Conservation (phyloP, 2,113 vertebrate species). For the Puffinus mauretanicus region DNA sequence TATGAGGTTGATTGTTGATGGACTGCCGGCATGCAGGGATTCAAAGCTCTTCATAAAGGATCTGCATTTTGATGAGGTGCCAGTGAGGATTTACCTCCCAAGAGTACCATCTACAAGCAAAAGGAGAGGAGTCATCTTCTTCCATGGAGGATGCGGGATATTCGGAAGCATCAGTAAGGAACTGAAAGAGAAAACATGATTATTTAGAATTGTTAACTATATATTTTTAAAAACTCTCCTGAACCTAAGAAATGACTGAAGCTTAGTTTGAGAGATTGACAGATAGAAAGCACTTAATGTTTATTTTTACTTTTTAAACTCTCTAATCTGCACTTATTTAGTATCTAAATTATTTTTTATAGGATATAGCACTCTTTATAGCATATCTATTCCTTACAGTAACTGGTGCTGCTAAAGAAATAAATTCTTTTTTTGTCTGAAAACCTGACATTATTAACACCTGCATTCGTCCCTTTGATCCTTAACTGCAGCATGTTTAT, state of each 20-base stretch:
- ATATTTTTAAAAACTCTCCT: background rate
- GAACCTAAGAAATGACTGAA: background rate
- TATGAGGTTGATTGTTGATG: constrained; percentile 1
- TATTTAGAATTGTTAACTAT: background rate
- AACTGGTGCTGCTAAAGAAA: background rate
- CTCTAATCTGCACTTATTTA: background rate
- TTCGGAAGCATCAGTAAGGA: constrained; percentile 74
- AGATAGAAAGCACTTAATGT: background rate
- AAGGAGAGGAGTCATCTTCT: constrained; percentile 69
- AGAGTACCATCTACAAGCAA: background rate
- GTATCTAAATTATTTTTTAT: background rate
- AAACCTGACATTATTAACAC: background rate
- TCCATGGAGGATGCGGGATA: constrained; percentile 74
- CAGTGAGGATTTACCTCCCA: constrained; percentile 75
- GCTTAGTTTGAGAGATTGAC: background rate
- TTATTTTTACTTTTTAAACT: background rate
- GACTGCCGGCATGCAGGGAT: background rate
- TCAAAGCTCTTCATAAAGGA: constrained; percentile 62
- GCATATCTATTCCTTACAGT: background rate
- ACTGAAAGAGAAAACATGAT: background rate
- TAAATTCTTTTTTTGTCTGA: background rate
- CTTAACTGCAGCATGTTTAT: background rate
- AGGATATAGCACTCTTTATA: background rate
- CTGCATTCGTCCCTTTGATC: background rate
- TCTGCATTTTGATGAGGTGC: constrained; percentile 68